Evolutionary conservation across 2,113 vertebrate species (phyloP).

Genomic region (Miniopterus natalensis): DNA sequence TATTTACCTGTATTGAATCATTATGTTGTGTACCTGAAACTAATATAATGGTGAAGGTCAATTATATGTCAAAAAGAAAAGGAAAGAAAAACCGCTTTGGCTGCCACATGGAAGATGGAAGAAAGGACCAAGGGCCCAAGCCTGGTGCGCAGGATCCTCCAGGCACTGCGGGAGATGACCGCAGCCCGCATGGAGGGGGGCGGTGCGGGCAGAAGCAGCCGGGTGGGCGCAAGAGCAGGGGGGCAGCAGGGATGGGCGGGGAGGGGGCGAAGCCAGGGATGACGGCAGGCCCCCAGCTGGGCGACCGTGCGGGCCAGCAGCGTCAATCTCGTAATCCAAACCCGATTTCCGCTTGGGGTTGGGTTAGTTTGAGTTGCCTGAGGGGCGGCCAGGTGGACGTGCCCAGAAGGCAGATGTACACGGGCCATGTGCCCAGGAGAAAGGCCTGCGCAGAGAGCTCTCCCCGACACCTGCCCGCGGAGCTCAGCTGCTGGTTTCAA

Average conservation of each 20-base stretch:
- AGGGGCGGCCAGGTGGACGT: background rate
- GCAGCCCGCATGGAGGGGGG: background rate
- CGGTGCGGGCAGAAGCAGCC: background rate
- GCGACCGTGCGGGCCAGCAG: background rate
- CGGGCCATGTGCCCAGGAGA: background rate
- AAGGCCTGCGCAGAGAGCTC: background rate
- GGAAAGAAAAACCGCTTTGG: background rate
- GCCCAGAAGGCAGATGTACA: background rate
- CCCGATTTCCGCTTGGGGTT: background rate
- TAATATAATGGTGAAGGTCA: background rate
- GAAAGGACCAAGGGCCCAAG: background rate
- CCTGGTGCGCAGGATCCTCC: background rate
- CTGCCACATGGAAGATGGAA: background rate
- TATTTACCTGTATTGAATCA: background rate
- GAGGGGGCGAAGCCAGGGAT: background rate
- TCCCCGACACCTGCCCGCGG: background rate
- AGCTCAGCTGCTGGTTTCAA: background rate
- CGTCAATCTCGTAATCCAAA: background rate
- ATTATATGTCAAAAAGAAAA: background rate
- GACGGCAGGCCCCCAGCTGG: background rate
- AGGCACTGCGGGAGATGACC: too few relatives aligned
- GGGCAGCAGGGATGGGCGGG: background rate
- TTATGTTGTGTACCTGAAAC: background rate
- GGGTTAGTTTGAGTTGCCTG: too few relatives aligned
- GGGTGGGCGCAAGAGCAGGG: background rate